Base-by-base conservation (phyloP, 1,140 invertebrate genomes). In the Drosophila sechellia region DNA sequence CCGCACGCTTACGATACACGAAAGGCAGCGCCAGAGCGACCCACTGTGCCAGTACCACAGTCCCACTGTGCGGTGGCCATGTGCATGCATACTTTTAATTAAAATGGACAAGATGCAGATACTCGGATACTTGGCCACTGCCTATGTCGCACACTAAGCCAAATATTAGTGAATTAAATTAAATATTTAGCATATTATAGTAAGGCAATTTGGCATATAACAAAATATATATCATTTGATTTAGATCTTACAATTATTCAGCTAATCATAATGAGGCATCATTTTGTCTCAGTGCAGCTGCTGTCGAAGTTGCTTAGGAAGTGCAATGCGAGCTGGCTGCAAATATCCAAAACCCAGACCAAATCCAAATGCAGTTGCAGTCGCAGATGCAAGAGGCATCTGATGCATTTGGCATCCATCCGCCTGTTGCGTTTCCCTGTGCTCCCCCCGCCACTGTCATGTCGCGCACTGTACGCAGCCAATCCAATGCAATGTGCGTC, bases 51-150 rank as follows among this genome's bases (percentile, higher is more conserved):
- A 85, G 65, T 61, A 25, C 20, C 43, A 25, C 12, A 13, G 27
- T 31, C 6, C 79, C 75, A 83, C 61, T 87, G 73, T 74, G 77
- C 58, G 4, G 17, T 8, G 17, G 13, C 13, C 34, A 35, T 74
- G 71, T 43, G 74, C 73, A 49, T 77, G 75, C 45, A 81, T 85
- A 81, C 64, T 79, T 86, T 76, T 87, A 87, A 86, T 87, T 86
- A 86, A 86, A 87, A 80, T 61, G 64, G 77, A 77, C 74, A 56
- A 65, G 27, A 61, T 42, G 15, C 63, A 58, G 25, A 56, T 64
- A 58, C 58, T 59, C 35, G 46, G 49, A 79, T 84, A 72, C 74
- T 81, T 81, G 81, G 81, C 78, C 81, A 40, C 76, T 70, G 70
- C 79, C 74, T 65, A 61, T 57, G 48, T 45, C 42, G 10, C 13